Evolutionary conservation across 2,113 vertebrate genomes (phyloP).

Genomic region (Alouatta palliata): DNA sequence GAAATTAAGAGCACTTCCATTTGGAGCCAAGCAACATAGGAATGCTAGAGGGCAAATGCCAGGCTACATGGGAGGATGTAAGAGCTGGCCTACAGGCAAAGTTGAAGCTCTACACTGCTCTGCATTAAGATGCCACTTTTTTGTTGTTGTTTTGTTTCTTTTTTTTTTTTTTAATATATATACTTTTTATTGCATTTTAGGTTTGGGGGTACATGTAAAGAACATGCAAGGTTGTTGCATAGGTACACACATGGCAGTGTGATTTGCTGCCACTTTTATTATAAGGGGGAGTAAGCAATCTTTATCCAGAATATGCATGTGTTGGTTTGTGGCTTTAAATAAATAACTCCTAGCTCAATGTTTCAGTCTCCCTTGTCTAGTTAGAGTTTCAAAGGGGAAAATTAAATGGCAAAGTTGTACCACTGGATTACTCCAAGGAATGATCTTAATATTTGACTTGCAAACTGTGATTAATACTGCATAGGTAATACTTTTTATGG

Average conservation of each 20-base stretch:
- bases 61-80: slow-evolving; percentile 31
- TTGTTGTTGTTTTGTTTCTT: too few species aligned
- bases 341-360: slow-evolving; percentile 68
- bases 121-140: slow-evolving; percentile 72
- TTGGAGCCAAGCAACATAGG: slow-evolving; percentile 56
- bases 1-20: slow-evolving; percentile 77
- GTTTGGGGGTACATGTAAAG: too few species aligned
- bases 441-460: slow-evolving; percentile 79
- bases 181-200: too few species aligned
- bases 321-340: slow-evolving; percentile 74
- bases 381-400: slow-evolving; percentile 77
- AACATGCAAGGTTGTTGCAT: too few species aligned
- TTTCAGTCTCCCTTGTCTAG: slow-evolving; percentile 69
- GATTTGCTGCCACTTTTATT: slow-evolving; percentile 69
- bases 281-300: slow-evolving; percentile 52
- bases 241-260: too few species aligned
- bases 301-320: slow-evolving; percentile 52
- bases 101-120: neutral
- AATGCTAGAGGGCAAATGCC: slow-evolving; percentile 70
- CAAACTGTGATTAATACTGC: slow-evolving; percentile 78
- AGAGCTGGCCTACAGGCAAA: slow-evolving; percentile 60
- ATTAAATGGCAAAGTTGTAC: slow-evolving; percentile 75
- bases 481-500: slow-evolving; percentile 70
- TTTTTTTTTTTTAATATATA: too few species aligned
- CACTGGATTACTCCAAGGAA: slow-evolving; percentile 70